These are phyloP conservation scores for Crioceris asparagi DNA, from an alignment of 2,888 invertebrate genomes.

Conservation along the genomic window DNA sequence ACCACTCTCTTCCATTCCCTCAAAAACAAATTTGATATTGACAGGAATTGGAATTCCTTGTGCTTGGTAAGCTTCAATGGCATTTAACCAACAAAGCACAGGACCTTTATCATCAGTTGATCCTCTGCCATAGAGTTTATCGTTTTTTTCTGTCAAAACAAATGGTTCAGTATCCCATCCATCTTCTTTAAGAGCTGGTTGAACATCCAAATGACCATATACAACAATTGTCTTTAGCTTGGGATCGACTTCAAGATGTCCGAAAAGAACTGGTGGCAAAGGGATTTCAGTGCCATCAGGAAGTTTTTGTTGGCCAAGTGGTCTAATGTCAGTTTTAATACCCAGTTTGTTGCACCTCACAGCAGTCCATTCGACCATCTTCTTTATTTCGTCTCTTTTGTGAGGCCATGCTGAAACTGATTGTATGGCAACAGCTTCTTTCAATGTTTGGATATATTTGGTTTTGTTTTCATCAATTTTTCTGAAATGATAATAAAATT, in stretches of 20 bases:
- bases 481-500: slow-evolving; percentile 40
- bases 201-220: slow-evolving; percentile 97
- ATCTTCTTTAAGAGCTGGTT: slow-evolving; percentile 85
- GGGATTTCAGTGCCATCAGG: slow-evolving; percentile 61
- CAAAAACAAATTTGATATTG: slow-evolving; percentile 82
- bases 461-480: slow-evolving; percentile 67
- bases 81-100: slow-evolving; percentile 91
- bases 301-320: slow-evolving; percentile 51
- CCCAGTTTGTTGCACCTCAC: slow-evolving; percentile 44
- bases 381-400: slow-evolving; percentile 62
- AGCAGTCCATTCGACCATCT: slow-evolving; percentile 56
- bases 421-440: slow-evolving; percentile 79
- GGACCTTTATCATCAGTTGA: slow-evolving; percentile 89
- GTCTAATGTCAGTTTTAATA: slow-evolving; percentile 17
- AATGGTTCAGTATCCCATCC: slow-evolving; percentile 97
- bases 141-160: slow-evolving; percentile 74
- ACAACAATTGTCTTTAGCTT: slow-evolving; percentile 87
- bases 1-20: slow-evolving; percentile 98
- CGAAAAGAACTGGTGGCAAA: slow-evolving; percentile 79
- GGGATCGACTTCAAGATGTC: slow-evolving; percentile 65
- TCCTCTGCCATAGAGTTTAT: slow-evolving; percentile 80
- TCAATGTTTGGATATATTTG: slow-evolving; percentile 64
- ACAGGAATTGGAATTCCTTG: slow-evolving; percentile 51
- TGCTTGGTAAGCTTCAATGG: slow-evolving; percentile 76
- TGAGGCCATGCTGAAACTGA: slow-evolving; percentile 89